Percentiles rank a stretch among this genome's conserved stretches.
These are phyloP conservation scores for Mixornis gularis DNA, from an alignment of 2,113 vertebrate species.

Conservation along the genomic window DNA sequence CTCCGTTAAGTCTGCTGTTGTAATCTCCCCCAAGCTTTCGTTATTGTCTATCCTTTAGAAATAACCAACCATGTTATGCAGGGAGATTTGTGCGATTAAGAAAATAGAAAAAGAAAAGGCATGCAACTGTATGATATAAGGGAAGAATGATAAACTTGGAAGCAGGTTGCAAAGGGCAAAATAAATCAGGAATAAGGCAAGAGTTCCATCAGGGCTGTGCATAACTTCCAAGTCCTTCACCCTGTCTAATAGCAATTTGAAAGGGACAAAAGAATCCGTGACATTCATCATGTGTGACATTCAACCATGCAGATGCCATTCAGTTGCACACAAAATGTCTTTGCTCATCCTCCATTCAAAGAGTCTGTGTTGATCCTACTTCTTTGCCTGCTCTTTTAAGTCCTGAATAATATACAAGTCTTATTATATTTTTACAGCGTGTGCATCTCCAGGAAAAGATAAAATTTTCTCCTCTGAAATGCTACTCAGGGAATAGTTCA, in stretches of 20 bases:
- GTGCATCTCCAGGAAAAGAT: background rate
- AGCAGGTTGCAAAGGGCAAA: background rate
- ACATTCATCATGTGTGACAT: constrained; percentile 26
- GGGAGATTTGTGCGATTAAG: background rate
- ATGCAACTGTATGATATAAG: background rate
- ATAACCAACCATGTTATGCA: background rate
- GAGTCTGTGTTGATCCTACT: background rate
- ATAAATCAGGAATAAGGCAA: background rate
- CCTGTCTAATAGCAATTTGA: background rate
- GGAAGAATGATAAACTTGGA: background rate
- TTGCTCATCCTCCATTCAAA: background rate
- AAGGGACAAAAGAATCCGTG: constrained; percentile 10
- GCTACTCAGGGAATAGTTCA: background rate
- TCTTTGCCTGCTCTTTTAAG: background rate
- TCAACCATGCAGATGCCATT: background rate
- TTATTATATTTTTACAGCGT: background rate
- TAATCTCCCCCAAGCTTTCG: background rate
- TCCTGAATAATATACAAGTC: background rate
- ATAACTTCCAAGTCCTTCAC: background rate
- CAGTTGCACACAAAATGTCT: background rate
- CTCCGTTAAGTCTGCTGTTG: background rate
- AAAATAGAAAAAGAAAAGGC: background rate
- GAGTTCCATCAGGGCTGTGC: background rate
- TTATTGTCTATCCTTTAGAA: background rate
- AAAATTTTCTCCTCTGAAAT: background rate